Conservation (phyloP, 2,888 invertebrate species). For the Amorpha juglandis region DNA sequence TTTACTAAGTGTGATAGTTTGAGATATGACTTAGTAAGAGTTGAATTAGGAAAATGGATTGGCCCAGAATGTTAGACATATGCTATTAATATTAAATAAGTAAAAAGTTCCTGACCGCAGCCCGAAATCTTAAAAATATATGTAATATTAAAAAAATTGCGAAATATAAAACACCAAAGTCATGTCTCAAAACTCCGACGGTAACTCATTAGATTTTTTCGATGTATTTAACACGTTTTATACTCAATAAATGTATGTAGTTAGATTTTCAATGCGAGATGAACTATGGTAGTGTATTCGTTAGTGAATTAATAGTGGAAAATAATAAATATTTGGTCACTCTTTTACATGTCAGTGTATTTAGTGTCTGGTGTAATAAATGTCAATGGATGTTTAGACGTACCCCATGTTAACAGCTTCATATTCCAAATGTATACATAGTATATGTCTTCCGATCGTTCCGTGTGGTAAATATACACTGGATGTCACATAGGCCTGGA, state of each 20-base stretch:
- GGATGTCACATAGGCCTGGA: neutral
- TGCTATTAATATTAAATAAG: neutral
- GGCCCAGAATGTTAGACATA: slow-evolving; percentile 1
- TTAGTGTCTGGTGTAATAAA: slow-evolving; percentile 20
- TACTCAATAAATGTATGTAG: slow-evolving; percentile 71
- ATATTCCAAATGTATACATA: slow-evolving; percentile 17
- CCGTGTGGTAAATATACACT: neutral
- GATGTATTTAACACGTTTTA: slow-evolving; percentile 81
- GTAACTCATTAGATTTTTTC: slow-evolving; percentile 47
- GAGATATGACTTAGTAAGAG: slow-evolving; percentile 54
- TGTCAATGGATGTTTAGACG: slow-evolving; percentile 20
- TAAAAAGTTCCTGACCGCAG: slow-evolving; percentile 1
- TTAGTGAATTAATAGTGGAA: slow-evolving; percentile 23
- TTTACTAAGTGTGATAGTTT: slow-evolving; percentile 63
- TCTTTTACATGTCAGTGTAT: slow-evolving; percentile 17
- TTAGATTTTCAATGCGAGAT: slow-evolving; percentile 66
- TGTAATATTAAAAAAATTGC: neutral
- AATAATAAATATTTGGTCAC: slow-evolving; percentile 29
- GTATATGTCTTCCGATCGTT: slow-evolving; percentile 20
- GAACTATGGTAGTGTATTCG: slow-evolving; percentile 43
- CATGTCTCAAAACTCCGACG: slow-evolving; percentile 53
- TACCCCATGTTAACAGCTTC: slow-evolving; percentile 19
- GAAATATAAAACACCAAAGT: slow-evolving; percentile 44
- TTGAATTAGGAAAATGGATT: neutral
- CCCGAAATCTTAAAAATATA: neutral